Conservation (phyloP, 2,888 invertebrate genomes). For the Ochlodes sylvanus region DNA sequence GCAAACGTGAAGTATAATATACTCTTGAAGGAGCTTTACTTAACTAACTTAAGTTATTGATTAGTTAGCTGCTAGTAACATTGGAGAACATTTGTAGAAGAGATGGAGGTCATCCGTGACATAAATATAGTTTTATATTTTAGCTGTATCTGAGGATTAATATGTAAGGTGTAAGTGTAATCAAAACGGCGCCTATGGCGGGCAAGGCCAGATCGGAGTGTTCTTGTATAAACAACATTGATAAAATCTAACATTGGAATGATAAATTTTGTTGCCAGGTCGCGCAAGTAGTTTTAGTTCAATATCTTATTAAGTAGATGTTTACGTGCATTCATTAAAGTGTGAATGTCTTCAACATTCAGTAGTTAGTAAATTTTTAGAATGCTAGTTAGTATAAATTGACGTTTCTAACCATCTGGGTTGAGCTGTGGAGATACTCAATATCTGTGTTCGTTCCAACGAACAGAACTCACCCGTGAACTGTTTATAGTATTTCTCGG, state of each 20-base stretch:
- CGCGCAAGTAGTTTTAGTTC: conserved; percentile 74
- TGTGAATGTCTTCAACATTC: conserved; percentile 78
- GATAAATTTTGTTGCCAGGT: conserved; percentile 67
- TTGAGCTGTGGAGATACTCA: conserved; percentile 50
- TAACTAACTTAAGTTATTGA: conserved; percentile 22
- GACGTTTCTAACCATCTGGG: conserved; percentile 64
- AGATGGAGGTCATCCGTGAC: conserved; percentile 21
- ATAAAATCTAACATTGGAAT: conserved; percentile 59
- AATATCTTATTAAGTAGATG: conserved; percentile 79
- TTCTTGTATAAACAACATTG: conserved; percentile 13
- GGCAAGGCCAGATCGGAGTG: conserved; percentile 22
- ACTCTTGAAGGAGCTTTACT: conserved; percentile 31
- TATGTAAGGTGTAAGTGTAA: conserved; percentile 26
- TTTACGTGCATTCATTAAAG: conserved; percentile 76
- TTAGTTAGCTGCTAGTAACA: conserved; percentile 22
- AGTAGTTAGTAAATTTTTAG: conserved; percentile 84
- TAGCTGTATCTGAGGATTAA: conserved; percentile 10
- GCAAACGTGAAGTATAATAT: conserved; percentile 4
- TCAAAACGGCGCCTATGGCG: conserved; percentile 13
- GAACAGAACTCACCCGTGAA: conserved; percentile 22
- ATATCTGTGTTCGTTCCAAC: conserved; percentile 38
- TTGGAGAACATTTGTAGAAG: conserved; percentile 25
- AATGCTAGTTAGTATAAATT: conserved; percentile 84
- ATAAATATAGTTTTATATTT: conserved; percentile 30
- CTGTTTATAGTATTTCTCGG: conserved; percentile 35